Base-by-base conservation (phyloP, 1,140 invertebrate species). In the Achatina immaculata region DNA sequence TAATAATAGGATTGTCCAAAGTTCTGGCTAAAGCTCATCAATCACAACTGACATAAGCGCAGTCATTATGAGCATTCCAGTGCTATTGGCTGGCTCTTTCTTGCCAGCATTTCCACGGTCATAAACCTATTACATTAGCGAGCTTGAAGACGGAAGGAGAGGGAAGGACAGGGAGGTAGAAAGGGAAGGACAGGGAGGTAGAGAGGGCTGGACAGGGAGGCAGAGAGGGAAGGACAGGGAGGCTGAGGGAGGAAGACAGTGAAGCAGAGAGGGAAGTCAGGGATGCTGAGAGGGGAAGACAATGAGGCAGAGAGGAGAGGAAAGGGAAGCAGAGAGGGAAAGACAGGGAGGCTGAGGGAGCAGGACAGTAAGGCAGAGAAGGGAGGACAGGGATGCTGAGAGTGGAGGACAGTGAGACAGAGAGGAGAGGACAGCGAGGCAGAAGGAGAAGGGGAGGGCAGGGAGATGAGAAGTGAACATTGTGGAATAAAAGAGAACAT, bases 1-100 rank as follows among this genome's bases (percentile, higher is more conserved):
- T 68, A 40, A 40, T 68, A 68, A 68, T 68, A 68, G 65, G 65
- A 68, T 68, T 68, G 65, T 68, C 2, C 34, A 68, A 6, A 34
- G 38, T 24, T 40, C 31, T 68, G n/a, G 65, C 28, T 31, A 24
- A 68, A 34, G 38, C 65, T 68, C 65, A 34, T 68, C 65, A 4
- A 68, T 68, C 65, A 68, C 7, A 2, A 9, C 11, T 68, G 65
- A 68, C 65, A 68, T 68, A 68, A 68, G 31, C 65, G 11, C 21
- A 36, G 21, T 68, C 65, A 68, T 68, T 68, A 68, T 31, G 31
- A 34, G 65, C 11, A 68, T 31, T 68, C 11, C 65, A 34, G 48
- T 55, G 48, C 24, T 45, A 55, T 55, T 55, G 48, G 48, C 24
- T 1, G 48, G 3, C 48, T 55, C 48, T 55, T 55, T 55, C 16